These are phyloP conservation scores for Rhynchophorus ferrugineus DNA, from an alignment of 1,140 invertebrate species.

Conservation along the genomic window DNA sequence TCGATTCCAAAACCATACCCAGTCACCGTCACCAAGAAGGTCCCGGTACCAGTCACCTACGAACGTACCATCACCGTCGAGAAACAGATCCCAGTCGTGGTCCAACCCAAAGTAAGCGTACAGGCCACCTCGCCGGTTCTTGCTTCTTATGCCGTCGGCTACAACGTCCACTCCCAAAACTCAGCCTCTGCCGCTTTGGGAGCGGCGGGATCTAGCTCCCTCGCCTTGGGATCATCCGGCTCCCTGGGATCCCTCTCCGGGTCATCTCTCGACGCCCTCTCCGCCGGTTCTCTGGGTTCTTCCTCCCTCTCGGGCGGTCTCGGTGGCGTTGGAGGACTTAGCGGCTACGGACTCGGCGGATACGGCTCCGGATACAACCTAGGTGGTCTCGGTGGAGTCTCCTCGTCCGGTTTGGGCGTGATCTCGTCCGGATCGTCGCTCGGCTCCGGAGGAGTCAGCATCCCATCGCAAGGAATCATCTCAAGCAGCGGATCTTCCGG, in stretches of 20 bases:
- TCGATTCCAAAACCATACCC: constrained; percentile 23
- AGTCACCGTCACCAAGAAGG: constrained; percentile 22
- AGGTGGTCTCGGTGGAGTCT: too few relatives aligned
- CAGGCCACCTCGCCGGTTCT: not conserved
- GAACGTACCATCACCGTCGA: constrained; percentile 15
- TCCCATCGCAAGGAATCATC: too few relatives aligned
- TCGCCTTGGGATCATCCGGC: not conserved
- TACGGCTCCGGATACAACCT: too few relatives aligned
- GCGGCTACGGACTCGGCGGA: too few relatives aligned
- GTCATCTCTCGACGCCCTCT: too few relatives aligned
- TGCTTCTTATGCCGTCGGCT: not conserved
- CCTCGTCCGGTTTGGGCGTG: too few relatives aligned
- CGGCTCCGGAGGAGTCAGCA: too few relatives aligned
- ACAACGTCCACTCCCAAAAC: not conserved
- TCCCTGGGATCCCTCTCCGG: not conserved
- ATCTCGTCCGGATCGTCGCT: too few relatives aligned
- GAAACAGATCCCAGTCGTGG: constrained; percentile 15
- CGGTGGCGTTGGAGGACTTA: too few relatives aligned
- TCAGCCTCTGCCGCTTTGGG: not conserved
- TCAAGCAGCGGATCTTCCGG: too few relatives aligned
- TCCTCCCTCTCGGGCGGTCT: too few relatives aligned
- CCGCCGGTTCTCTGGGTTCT: too few relatives aligned
- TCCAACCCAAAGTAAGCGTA: not conserved
- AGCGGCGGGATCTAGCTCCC: not conserved
- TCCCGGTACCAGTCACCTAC: constrained; percentile 17